A percentile compares a stretch with the other conserved stretches of the same genome.
Evolutionary conservation across 2,888 invertebrate genomes (phyloP).

Genomic region (Drosophila testacea): DNA sequence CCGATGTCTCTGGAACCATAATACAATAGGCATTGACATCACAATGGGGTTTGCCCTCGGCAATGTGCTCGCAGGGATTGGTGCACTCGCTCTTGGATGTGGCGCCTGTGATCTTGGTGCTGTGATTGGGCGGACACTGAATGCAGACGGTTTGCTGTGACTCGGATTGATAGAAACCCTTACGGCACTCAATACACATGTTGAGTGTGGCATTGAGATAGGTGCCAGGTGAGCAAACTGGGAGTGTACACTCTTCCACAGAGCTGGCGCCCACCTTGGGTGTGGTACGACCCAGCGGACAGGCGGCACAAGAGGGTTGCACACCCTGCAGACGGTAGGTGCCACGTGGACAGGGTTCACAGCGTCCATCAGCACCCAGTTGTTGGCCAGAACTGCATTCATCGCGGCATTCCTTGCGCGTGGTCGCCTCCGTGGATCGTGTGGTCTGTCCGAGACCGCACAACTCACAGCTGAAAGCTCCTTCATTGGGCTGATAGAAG

Average conservation of each 20-base stretch:
- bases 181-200: conserved; percentile 94
- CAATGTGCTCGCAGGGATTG: conserved; percentile 94
- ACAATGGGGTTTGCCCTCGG: conserved; percentile 92
- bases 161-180: conserved; percentile 95
- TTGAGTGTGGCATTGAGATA: conserved; percentile 95
- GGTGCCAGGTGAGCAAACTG: conserved; percentile 93
- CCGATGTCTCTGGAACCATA: conserved; percentile 92
- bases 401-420: conserved; percentile 94
- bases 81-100: conserved; percentile 93
- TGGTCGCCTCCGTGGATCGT: conserved; percentile 94
- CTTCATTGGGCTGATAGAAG: conserved; percentile 95
- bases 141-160: conserved; percentile 94
- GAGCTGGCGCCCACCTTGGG: conserved; percentile 93
- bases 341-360: conserved; percentile 96
- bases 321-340: conserved; percentile 94
- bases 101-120: conserved; percentile 93
- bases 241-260: conserved; percentile 96
- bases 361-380: conserved; percentile 93
- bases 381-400: conserved; percentile 93
- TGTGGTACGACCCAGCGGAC: conserved; percentile 96
- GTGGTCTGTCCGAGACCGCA: conserved; percentile 97
- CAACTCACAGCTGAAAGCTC: conserved; percentile 94
- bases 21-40: conserved; percentile 95
- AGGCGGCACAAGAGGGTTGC: conserved; percentile 94
- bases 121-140: conserved; percentile 95